These are phyloP conservation scores for Drosophila planitibia DNA, from an alignment of 2,888 invertebrate species.

Conservation along the genomic window DNA sequence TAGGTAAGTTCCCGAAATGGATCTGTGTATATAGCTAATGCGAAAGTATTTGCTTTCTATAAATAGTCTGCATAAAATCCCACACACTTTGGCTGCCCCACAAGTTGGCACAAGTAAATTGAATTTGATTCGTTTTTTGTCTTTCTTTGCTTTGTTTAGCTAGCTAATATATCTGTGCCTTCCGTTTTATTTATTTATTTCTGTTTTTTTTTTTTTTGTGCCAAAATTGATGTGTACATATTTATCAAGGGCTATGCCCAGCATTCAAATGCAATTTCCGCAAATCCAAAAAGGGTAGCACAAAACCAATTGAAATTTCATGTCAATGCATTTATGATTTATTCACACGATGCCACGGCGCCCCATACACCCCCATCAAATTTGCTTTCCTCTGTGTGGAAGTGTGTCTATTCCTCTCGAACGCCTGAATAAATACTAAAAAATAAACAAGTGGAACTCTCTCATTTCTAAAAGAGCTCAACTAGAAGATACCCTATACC, in stretches of 20 bases:
- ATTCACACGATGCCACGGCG: constrained; percentile 36
- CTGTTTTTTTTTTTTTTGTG: not conserved
- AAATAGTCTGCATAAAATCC: constrained; percentile 18
- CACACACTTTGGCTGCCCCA: not conserved
- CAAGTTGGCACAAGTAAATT: constrained; percentile 1
- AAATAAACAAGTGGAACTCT: not conserved
- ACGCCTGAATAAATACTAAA: constrained; percentile 31
- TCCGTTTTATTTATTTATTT: not conserved
- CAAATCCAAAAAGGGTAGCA: not conserved
- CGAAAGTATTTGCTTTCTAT: constrained; percentile 17
- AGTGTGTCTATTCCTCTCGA: not conserved
- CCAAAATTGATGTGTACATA: not conserved
- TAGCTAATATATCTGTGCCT: not conserved
- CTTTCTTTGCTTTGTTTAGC: constrained; percentile 1
- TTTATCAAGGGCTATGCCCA: not conserved
- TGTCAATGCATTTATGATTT: constrained; percentile 64
- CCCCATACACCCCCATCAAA: not conserved
- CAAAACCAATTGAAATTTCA: constrained; percentile 37
- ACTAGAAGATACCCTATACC: not conserved
- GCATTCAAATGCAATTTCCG: constrained; percentile 44
- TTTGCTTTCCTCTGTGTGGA: not conserved
- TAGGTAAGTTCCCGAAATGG: constrained; percentile 22
- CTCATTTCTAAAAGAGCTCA: not conserved
- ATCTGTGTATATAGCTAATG: not conserved
- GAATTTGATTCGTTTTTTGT: not conserved